These are phyloP conservation scores for Adrianichthys oophorus DNA, from an alignment of 2,797 vertebrate genomes.

Conservation along the genomic window DNA sequence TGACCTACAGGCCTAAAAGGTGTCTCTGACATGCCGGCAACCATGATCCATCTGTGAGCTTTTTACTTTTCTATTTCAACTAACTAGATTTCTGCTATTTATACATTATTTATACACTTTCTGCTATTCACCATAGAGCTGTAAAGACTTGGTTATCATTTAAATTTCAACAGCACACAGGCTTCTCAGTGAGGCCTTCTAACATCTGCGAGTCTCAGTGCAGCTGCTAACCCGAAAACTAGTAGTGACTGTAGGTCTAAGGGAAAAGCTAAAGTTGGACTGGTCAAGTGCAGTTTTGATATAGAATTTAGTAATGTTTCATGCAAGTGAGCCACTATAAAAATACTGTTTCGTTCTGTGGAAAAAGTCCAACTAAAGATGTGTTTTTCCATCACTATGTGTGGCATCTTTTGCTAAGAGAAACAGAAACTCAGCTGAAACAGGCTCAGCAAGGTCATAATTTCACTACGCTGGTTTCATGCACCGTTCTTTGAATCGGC, in stretches of 20 bases:
- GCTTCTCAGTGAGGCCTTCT: constrained; percentile 11
- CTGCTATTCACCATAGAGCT: not conserved
- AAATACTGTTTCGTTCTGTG: constrained; percentile 1
- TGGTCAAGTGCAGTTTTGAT: constrained; percentile 2
- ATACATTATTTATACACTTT: constrained; percentile 4
- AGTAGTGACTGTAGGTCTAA: constrained; percentile 12
- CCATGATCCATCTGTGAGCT: constrained; percentile 49
- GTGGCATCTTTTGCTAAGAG: constrained; percentile 46
- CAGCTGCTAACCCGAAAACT: constrained; percentile 49
- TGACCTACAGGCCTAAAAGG: constrained; percentile 33
- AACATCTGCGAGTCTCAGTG: constrained; percentile 6
- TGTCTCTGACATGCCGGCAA: constrained; percentile 50
- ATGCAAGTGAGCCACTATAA: not conserved
- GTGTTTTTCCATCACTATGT: constrained; percentile 31
- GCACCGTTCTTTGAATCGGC: constrained; percentile 17
- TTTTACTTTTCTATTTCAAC: constrained; percentile 29
- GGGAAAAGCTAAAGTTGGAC: constrained; percentile 22
- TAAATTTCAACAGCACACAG: constrained; percentile 5
- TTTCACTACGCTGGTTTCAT: constrained; percentile 58
- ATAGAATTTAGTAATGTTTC: not conserved
- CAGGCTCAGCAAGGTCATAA: constrained; percentile 66
- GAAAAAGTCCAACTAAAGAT: constrained; percentile 15
- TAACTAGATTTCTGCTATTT: constrained; percentile 16
- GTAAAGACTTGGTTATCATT: not conserved
- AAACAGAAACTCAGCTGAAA: constrained; percentile 67